Evolutionary conservation across 2,797 vertebrate genomes (phyloP).

Genomic region (Heteromormyrus szaboi): DNA sequence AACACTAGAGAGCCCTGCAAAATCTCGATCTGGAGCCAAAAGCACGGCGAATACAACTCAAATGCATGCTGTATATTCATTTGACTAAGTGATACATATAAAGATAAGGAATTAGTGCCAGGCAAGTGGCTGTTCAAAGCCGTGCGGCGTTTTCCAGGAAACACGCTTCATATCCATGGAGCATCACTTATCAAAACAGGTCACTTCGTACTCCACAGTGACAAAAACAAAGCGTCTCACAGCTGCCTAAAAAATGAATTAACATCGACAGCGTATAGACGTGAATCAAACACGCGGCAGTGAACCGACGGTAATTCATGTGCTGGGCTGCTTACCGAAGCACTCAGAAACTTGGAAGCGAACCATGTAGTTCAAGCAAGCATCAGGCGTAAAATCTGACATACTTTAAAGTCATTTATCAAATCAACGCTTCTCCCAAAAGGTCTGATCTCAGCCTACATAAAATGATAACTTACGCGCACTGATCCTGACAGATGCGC

Average conservation of each 20-base stretch:
- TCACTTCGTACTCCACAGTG: constrained; percentile 17
- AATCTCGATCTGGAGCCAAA: constrained; percentile 17
- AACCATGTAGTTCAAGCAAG: neutral
- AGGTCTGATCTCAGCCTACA: neutral
- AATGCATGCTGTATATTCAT: constrained; percentile 9
- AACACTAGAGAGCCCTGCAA: constrained; percentile 16
- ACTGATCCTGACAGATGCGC: neutral
- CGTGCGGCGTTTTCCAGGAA: constrained; percentile 32
- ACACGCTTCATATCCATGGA: constrained; percentile 28
- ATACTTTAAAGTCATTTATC: neutral
- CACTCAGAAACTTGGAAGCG: neutral
- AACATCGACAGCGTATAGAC: neutral
- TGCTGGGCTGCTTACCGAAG: neutral
- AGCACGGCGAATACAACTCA: neutral
- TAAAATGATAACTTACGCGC: neutral
- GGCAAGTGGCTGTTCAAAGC: constrained; percentile 29
- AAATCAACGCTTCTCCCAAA: neutral
- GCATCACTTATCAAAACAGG: constrained; percentile 38
- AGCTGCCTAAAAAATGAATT: constrained; percentile 15
- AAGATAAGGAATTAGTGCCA: constrained; percentile 24
- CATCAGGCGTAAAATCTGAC: neutral
- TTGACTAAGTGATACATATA: constrained; percentile 24
- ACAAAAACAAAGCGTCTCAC: constrained; percentile 31
- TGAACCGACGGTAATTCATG: neutral
- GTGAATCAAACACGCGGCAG: neutral